These are phyloP conservation scores for Ormia ochracea DNA, from an alignment of 2,888 invertebrate genomes.

Conservation along the genomic window DNA sequence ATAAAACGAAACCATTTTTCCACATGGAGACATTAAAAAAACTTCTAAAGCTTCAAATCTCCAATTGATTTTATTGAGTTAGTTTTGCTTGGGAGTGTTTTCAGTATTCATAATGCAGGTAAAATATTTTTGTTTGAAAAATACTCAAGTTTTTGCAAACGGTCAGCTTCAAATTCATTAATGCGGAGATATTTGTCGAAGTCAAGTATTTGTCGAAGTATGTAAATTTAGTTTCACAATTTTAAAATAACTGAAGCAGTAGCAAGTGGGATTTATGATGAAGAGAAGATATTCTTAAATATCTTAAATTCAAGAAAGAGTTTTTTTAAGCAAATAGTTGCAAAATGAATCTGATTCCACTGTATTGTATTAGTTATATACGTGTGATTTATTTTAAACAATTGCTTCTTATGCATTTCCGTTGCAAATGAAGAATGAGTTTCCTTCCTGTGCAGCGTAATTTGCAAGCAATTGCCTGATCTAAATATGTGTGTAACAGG, in stretches of 20 bases:
- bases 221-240: too few species aligned
- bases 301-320: too few species aligned
- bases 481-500: neutral
- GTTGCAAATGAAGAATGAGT: neutral
- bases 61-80: neutral
- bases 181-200: too few species aligned
- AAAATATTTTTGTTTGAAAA: too few species aligned
- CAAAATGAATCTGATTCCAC: too few species aligned
- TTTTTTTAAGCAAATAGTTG: neutral
- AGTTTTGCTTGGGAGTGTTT: neutral
- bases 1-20: neutral
- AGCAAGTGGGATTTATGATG: too few species aligned
- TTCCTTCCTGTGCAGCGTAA: constrained; percentile 37
- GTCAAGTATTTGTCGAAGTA: too few species aligned
- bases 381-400: neutral
- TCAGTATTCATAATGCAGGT: neutral
- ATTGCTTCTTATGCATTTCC: constrained; percentile 27
- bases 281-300: too few species aligned
- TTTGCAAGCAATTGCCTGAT: neutral
- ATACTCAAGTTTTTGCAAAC: too few species aligned
- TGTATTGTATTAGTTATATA: too few species aligned
- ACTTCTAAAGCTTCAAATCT: neutral
- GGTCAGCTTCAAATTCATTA: too few species aligned
- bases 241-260: too few species aligned
- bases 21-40: neutral